A percentile compares a stretch with the other conserved stretches of the same genome.
These are phyloP conservation scores for Chymomyza procnemis DNA, from an alignment of 2,888 invertebrate genomes.

Conservation along the genomic window DNA sequence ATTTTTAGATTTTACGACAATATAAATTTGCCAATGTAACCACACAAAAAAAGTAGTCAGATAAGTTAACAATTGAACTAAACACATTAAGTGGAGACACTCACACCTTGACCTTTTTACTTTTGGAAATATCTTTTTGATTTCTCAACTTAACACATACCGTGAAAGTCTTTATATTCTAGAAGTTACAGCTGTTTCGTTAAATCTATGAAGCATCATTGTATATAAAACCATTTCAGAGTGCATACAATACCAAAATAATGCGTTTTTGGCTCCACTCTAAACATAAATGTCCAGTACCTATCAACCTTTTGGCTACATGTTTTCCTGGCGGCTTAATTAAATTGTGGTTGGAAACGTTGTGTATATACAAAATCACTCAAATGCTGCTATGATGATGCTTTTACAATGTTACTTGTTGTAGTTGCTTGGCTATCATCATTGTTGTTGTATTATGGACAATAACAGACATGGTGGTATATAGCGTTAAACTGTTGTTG, in stretches of 20 bases:
- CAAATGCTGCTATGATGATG: slow-evolving; percentile 11
- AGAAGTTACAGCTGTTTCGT: no score
- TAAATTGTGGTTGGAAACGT: slow-evolving; percentile 71
- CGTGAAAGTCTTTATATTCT: no score
- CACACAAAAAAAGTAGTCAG: no score
- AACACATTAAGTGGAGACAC: no score
- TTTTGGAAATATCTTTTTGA: no score
- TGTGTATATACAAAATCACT: slow-evolving; percentile 72
- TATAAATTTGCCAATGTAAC: no score
- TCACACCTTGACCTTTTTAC: no score
- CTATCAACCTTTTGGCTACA: slow-evolving; percentile 35
- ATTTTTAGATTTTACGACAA: no score
- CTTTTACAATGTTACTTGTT: neutral
- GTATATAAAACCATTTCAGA: no score
- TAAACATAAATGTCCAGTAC: slow-evolving; percentile 20
- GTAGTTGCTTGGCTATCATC: neutral
- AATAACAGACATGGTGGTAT: neutral
- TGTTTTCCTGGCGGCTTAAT: slow-evolving; percentile 71
- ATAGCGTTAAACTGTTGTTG: slow-evolving; percentile 7
- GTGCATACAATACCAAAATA: neutral
- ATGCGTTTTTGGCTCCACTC: slow-evolving; percentile 26
- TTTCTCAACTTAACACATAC: no score
- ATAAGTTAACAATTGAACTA: no score
- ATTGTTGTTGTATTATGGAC: neutral
- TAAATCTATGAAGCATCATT: no score